Conservation (phyloP, 2,888 invertebrate species). For the Drosophila fulvimacula region DNA sequence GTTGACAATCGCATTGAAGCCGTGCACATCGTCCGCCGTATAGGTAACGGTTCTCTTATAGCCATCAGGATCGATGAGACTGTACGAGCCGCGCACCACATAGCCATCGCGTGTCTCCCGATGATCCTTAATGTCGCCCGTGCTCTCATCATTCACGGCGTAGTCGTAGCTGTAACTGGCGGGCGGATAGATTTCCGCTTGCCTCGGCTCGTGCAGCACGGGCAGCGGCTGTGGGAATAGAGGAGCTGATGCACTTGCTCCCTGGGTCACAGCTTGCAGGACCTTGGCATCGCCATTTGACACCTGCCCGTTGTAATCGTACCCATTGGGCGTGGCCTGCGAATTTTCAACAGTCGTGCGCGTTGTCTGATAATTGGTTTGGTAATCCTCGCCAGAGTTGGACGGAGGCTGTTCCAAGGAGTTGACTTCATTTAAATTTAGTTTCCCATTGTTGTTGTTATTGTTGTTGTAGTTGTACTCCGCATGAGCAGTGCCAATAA, state of each 20-base stretch:
- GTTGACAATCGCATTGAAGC: constrained; percentile 86
- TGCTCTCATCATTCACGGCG: constrained; percentile 85
- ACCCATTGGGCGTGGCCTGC: constrained; percentile 63
- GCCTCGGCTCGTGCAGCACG: constrained; percentile 36
- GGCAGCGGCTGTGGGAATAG: constrained; percentile 41
- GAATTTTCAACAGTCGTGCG: constrained; percentile 61
- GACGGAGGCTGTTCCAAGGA: constrained; percentile 42
- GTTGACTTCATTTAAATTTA: constrained; percentile 39
- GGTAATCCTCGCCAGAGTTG: constrained; percentile 63
- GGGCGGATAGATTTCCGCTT: constrained; percentile 66
- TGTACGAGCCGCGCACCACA: constrained; percentile 86
- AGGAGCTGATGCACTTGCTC: constrained; percentile 18
- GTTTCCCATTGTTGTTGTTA: constrained; percentile 35
- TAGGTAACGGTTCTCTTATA: constrained; percentile 86
- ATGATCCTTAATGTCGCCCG: constrained; percentile 86
- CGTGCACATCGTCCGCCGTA: constrained; percentile 85
- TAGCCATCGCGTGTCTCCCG: constrained; percentile 86
- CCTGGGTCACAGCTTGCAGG: constrained; percentile 34
- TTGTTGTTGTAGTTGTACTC: constrained; percentile 52
- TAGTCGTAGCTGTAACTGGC: constrained; percentile 84
- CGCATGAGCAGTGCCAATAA: constrained; percentile 33
- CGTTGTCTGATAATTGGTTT: constrained; percentile 47
- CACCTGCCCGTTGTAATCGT: constrained; percentile 48
- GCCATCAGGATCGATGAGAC: constrained; percentile 86
- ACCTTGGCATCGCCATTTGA: constrained; percentile 33